Evolutionary conservation across 1,140 invertebrate species (phyloP).

Genomic region (Caenorhabditis briggsae): DNA sequence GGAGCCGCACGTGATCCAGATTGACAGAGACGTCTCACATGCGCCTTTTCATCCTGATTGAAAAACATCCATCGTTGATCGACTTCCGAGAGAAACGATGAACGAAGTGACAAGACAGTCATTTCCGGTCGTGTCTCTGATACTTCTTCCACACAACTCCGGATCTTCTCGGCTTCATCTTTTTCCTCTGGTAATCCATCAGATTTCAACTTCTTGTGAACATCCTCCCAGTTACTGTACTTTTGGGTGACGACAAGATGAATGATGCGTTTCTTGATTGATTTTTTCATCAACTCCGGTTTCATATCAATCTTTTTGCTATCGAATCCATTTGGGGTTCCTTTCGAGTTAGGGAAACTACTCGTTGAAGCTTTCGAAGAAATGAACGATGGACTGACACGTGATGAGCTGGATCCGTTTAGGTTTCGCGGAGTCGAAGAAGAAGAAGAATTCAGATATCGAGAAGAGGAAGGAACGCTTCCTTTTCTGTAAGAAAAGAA

Average conservation of each 20-base stretch:
- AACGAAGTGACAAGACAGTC: constrained; percentile 29
- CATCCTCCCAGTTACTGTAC: constrained; percentile 47
- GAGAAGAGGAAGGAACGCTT: constrained; percentile 16
- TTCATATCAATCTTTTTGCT: constrained; percentile 36
- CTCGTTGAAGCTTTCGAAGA: constrained; percentile 28
- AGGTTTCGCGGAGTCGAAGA: constrained; percentile 25
- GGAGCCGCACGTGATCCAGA: neutral
- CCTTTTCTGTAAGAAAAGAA: constrained; percentile 30
- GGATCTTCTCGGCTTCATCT: constrained; percentile 19
- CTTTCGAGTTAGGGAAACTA: neutral
- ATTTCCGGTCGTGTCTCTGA: constrained; percentile 19
- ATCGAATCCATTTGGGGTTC: constrained; percentile 32
- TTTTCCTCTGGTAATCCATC: constrained; percentile 52
- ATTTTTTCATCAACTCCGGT: constrained; percentile 10
- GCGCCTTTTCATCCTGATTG: constrained; percentile 59
- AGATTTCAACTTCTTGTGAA: constrained; percentile 32
- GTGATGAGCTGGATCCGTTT: constrained; percentile 2
- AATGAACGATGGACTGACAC: constrained; percentile 9
- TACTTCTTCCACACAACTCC: constrained; percentile 28
- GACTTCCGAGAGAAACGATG: constrained; percentile 49
- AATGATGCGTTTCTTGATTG: constrained; percentile 29
- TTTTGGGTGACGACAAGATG: constrained; percentile 12
- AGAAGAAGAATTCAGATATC: constrained; percentile 15
- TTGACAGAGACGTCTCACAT: constrained; percentile 23
- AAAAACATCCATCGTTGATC: constrained; percentile 62